Conservation (phyloP, 1,140 invertebrate genomes). For the Drosophila melanica region DNA sequence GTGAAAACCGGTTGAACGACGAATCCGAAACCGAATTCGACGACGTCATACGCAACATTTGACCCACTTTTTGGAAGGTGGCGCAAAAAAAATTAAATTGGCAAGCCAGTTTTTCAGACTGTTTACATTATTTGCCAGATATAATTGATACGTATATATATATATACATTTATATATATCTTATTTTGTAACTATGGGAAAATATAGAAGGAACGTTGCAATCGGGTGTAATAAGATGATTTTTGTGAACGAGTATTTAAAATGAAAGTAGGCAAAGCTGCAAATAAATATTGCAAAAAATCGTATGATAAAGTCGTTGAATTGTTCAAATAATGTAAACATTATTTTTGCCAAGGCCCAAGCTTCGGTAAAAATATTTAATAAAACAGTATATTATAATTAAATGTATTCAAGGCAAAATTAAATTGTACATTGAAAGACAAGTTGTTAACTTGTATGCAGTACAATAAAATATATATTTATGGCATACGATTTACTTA, state of each 20-base stretch:
- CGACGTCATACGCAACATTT: slow-evolving; percentile 71
- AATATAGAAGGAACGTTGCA: too few species aligned
- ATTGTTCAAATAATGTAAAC: slow-evolving; percentile 6
- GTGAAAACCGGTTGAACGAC: slow-evolving; percentile 56
- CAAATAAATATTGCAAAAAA: background rate
- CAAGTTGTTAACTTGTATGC: background rate
- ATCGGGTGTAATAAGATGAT: too few species aligned
- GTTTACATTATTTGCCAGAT: slow-evolving; percentile 34
- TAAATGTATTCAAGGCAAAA: background rate
- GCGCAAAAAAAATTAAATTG: slow-evolving; percentile 55
- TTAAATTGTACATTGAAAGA: background rate
- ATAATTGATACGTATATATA: slow-evolving; percentile 6
- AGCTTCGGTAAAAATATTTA: slow-evolving; percentile 3
- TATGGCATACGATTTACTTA: background rate
- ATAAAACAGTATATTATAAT: background rate
- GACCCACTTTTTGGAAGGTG: slow-evolving; percentile 63
- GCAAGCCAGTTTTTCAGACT: slow-evolving; percentile 59
- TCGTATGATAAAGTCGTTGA: background rate
- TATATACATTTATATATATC: slow-evolving; percentile 3
- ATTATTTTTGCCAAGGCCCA: background rate
- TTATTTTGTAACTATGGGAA: background rate
- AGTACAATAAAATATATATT: background rate
- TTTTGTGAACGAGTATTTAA: background rate
- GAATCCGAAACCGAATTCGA: slow-evolving; percentile 25
- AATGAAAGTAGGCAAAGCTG: slow-evolving; percentile 1